Conservation (phyloP, 2,113 vertebrate genomes). For the Grus americana region DNA sequence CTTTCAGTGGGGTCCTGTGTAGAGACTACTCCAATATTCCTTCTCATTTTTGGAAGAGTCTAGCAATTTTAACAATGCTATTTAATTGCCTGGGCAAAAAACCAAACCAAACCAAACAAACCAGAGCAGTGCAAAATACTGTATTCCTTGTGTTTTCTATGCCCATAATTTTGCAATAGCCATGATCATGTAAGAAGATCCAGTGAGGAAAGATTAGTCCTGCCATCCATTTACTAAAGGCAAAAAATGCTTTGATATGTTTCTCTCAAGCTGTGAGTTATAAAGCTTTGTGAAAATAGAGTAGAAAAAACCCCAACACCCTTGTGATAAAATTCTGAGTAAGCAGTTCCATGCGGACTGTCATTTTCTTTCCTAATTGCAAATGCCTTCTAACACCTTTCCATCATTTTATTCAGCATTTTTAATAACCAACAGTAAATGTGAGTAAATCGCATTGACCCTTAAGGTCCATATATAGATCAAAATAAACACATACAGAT, state of each 20-base stretch:
- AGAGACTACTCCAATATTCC: background rate
- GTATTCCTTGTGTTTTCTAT: background rate
- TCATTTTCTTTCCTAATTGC: slow-evolving; percentile 69
- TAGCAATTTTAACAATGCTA: background rate
- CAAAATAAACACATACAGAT: slow-evolving; percentile 72
- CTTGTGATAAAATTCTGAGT: slow-evolving; percentile 66
- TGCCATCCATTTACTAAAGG: background rate
- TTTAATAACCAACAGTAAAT: slow-evolving; percentile 74
- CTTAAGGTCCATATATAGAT: slow-evolving; percentile 62
- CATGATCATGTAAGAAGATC: background rate
- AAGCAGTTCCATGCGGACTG: slow-evolving; percentile 60
- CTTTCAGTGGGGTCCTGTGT: background rate
- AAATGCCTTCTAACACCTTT: slow-evolving; percentile 70
- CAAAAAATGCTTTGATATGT: slow-evolving; percentile 13
- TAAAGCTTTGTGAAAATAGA: slow-evolving; percentile 22
- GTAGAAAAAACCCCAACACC: background rate
- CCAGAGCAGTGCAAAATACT: background rate
- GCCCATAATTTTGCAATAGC: background rate
- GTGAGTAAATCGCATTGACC: slow-evolving; percentile 77
- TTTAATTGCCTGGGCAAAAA: background rate
- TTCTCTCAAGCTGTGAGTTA: slow-evolving; percentile 11
- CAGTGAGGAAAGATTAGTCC: background rate
- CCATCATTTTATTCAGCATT: slow-evolving; percentile 71
- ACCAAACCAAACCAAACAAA: background rate
- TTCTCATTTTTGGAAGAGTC: background rate